A percentile compares a stretch with the other conserved stretches of the same genome.
Conservation (phyloP, 2,888 invertebrate species). For the Pyralis farinalis region DNA sequence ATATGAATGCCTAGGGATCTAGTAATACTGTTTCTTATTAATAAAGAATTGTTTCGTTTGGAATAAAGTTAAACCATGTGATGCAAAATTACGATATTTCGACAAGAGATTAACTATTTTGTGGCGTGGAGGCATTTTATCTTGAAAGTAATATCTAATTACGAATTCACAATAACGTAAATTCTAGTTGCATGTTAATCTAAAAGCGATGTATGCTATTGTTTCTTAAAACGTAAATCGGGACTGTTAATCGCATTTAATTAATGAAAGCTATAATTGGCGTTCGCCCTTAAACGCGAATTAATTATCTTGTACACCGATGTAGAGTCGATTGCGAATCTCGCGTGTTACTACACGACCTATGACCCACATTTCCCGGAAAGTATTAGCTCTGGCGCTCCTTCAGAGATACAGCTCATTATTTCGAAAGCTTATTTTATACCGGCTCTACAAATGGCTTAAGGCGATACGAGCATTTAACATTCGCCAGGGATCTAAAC, state of each 20-base stretch:
- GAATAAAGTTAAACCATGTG: too few relatives aligned
- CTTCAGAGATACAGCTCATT: slow-evolving; percentile 53
- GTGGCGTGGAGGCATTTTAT: neutral
- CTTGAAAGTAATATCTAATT: neutral
- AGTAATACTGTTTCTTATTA: too few relatives aligned
- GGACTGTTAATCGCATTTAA: slow-evolving; percentile 40
- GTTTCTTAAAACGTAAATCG: slow-evolving; percentile 4
- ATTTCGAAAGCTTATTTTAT: slow-evolving; percentile 60
- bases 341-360: slow-evolving; percentile 50
- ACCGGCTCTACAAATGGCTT: slow-evolving; percentile 32
- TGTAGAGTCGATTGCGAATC: slow-evolving; percentile 43
- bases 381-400: slow-evolving; percentile 54
- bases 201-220: neutral
- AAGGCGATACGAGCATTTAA: slow-evolving; percentile 35
- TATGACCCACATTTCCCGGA: slow-evolving; percentile 58
- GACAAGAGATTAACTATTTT: too few relatives aligned
- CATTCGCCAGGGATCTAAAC: slow-evolving; percentile 33
- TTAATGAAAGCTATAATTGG: slow-evolving; percentile 56
- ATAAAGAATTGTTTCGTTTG: too few relatives aligned
- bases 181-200: neutral
- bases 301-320: slow-evolving; percentile 55
- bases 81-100: too few relatives aligned
- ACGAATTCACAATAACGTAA: neutral
- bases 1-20: too few relatives aligned
- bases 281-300: slow-evolving; percentile 46